Evolutionary conservation across 2,113 vertebrate genomes (phyloP), one percentile per base, ranked within the genome.

Genomic region (Saccopteryx leptura): DNA sequence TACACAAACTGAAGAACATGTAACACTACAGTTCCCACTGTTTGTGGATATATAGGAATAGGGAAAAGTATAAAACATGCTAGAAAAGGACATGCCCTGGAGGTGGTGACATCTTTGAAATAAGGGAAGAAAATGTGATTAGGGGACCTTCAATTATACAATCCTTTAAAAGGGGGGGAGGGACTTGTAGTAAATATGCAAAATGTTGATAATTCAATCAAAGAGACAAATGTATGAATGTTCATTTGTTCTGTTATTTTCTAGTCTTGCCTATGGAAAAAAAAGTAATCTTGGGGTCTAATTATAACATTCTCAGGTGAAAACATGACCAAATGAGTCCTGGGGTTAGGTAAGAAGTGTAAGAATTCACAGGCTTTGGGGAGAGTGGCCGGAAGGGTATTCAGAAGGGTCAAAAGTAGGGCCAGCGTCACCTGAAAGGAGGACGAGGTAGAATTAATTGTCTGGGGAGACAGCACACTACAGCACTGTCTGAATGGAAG

Each of bases 341-440:
- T 71, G 31, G 33, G 66, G 6, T 82, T 68, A 80, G 26, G 50
- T 75, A 10, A 74, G 58, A 75, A 31, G 48, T 17, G 2, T 9
- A 66, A 52, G 54, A 61, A 61, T 7, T 28, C n/a, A 48, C 48
- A 28, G 8, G 12, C 54, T 65, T 28, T 31, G 13, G 54, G 31
- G 63, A 76, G 8, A 94, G 56, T 9, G n/a, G n/a, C 86, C 82
- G 74, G 31, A 12, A 81, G 52, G 8, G 23, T 12, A 19, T 58
- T 46, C 6, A 60, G 60, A 50, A 68, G 91, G 66, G 63, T 52
- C 14, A 52, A 31, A 69, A 66, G 52, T 0, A 61, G n/a, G 4
- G 14, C 60, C 46, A 78, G 72, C 39, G 56, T 66, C 61, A 86
- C 79, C 81, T 52, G 65, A 83, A 80, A 94, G 74, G 84, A 96